These are phyloP conservation scores for Lingula anatina DNA, from an alignment of 2,888 invertebrate species.

Conservation along the genomic window DNA sequence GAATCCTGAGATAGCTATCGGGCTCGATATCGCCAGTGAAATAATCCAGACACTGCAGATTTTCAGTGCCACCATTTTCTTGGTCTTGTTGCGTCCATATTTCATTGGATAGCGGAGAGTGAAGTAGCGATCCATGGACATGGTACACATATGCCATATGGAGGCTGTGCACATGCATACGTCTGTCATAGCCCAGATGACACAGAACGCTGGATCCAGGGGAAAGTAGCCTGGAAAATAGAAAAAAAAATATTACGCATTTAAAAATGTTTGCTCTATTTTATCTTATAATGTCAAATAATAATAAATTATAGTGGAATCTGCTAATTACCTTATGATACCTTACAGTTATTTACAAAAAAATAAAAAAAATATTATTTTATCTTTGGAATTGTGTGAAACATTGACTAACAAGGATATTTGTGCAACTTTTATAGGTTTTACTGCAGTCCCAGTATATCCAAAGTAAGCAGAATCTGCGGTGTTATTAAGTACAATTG, in stretches of 20 bases:
- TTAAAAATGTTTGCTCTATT: neutral
- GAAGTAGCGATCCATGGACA: constrained; percentile 67
- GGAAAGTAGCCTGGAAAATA: constrained; percentile 77
- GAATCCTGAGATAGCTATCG: constrained; percentile 47
- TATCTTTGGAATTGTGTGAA: neutral
- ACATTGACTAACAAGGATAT: too few species aligned
- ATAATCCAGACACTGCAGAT: constrained; percentile 91
- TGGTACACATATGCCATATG: constrained; percentile 60
- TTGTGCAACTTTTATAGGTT: too few species aligned
- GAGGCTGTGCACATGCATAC: constrained; percentile 58
- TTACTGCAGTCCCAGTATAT: too few species aligned
- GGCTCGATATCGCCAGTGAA: constrained; percentile 59
- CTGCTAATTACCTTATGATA: too few species aligned
- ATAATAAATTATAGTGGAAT: too few species aligned
- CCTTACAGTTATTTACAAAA: too few species aligned
- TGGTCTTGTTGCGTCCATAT: constrained; percentile 50
- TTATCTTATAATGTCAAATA: neutral
- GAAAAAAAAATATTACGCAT: neutral
- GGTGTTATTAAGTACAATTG: too few species aligned
- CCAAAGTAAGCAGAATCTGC: too few species aligned
- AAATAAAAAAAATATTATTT: neutral
- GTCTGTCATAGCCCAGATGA: constrained; percentile 61
- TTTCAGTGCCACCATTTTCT: constrained; percentile 61
- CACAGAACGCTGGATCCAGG: constrained; percentile 67
- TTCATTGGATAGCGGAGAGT: constrained; percentile 88